Base-by-base conservation (phyloP, 2,113 vertebrate genomes). In the Datnioides undecimradiatus region DNA sequence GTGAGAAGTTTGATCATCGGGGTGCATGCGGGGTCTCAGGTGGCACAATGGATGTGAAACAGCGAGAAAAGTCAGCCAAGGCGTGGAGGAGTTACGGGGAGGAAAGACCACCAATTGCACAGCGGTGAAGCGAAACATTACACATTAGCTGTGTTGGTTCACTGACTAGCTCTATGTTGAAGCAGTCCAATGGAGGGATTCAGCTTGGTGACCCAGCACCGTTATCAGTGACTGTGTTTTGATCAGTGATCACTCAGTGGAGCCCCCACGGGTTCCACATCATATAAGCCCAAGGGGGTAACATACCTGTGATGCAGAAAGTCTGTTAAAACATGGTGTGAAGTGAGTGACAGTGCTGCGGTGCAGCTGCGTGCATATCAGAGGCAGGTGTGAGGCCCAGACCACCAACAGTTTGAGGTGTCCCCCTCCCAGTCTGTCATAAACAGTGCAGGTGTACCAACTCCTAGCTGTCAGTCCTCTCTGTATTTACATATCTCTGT, bases 341-440 rank as follows among this genome's bases (percentile, higher is more conserved):
- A 95, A 90, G 85, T 94, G 94, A 92, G 89, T 91, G 91, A 90
- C 85, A 89, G 80, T 64, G 64, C 76, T 57, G 60, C 81, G 88
- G 73, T 95, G 92, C 95, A 96, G 93, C 95, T 96, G 94, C 89
- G 91, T 71, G 63, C 73, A 79, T 80, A 81, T 66, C 36, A 48
- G 76, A 75, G 71, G 88, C 90, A 93, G 91, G 84, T 92, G 90
- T 88, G 89, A 76, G 46, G 62, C 76, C 46, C 9, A 36, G 91
- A 88, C 89, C 91, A 93, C 90, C 91, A 81, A 93, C 69, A 34
- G 41, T 78, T 45, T 70, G 29, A 65, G 52, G 65, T 69, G 66
- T 45, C 49, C 52, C 58, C 77, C 65, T 67, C 63, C 12, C 67
- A 71, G 55, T 66, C 48, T 36, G 62, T 81, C 74, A 64, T 43